Base-by-base conservation (phyloP, 1,140 invertebrate species). In the Akabosia matsudoensis region DNA sequence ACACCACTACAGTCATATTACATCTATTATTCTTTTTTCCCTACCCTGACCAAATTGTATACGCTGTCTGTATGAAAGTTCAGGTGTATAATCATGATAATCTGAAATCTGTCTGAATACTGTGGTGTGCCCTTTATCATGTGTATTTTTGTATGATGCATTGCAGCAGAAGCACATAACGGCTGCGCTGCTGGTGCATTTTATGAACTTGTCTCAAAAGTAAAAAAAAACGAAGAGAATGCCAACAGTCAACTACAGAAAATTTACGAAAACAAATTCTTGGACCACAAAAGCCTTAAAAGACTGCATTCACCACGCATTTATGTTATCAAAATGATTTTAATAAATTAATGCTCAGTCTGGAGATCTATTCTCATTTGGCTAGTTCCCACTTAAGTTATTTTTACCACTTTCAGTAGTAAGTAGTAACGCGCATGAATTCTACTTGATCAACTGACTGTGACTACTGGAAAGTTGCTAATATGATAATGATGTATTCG, bases 161-260 rank as follows among this genome's bases (percentile, higher is more conserved):
- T 67, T 67, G 22, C n/a, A 56, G 10, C 54, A 56, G 10, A 4
- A n/a, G 54, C 54, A 56, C 13, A 56, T 22, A 13, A 56, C 10
- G 54, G 22, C n/a, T n/a, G n/a, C n/a, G n/a, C n/a, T n/a, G n/a
- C n/a, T 45, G 54, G 54, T 67, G 61, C 61, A 67, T 30, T 67
- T 67, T 67, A 67, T 67, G 61, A 67, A 67, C 61, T 67, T 67
- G 61, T 67, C 61, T 67, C 61, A 67, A n/a, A 67, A 67, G n/a
- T 13, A 67, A 10, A 7, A 30, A 45, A 18, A 45, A 18, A 45
- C 18, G 37, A 45, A 45, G 18, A 18, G 37, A 45, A 45, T 45
- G 37, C 37, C 37, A 10, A 45, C 37, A 45, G 7, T 67, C 7
- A 67, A 16, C 13, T 61, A 61, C 24, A 4, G 13, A 61, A 16